Evolutionary conservation across 2,888 invertebrate genomes (phyloP).

Genomic region (Escarpia spicata): DNA sequence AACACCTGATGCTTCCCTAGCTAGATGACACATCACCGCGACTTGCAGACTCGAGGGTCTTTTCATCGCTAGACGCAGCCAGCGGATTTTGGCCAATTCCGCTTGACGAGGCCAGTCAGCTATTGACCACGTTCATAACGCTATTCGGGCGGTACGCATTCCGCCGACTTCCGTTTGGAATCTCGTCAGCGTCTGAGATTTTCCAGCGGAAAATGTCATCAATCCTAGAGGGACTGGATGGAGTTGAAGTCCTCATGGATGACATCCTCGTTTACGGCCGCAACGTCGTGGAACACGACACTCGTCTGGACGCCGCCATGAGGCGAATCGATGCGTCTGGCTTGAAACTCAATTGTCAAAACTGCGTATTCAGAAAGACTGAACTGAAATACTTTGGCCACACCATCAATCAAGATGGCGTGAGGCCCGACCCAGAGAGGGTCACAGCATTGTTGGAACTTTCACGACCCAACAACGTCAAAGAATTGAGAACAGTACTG

Average conservation of each 20-base stretch:
- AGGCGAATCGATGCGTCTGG: conserved; percentile 19
- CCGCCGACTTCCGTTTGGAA: too few species aligned
- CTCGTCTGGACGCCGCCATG: conserved; percentile 30
- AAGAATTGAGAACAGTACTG: conserved; percentile 38
- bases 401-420: conserved; percentile 37
- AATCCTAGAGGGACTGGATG: conserved; percentile 7
- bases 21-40: too few species aligned
- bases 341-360: too few species aligned
- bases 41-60: too few species aligned
- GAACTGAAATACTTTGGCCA: conserved; percentile 35
- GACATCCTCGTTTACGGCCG: conserved; percentile 35
- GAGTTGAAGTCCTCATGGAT: conserved; percentile 9
- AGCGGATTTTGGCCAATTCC: too few species aligned
- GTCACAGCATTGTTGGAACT: conserved; percentile 29
- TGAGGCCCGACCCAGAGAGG: conserved; percentile 38
- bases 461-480: conserved; percentile 36
- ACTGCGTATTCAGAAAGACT: too few species aligned
- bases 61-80: too few species aligned
- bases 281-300: conserved; percentile 36
- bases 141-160: too few species aligned
- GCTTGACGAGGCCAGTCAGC: too few species aligned
- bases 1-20: too few species aligned
- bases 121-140: too few species aligned
- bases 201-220: neutral
- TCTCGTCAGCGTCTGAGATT: too few species aligned